Percentiles rank a stretch among this genome's conserved stretches.
Evolutionary conservation across 1,140 invertebrate genomes (phyloP).

Genomic region (Brachionus paranguensis): DNA sequence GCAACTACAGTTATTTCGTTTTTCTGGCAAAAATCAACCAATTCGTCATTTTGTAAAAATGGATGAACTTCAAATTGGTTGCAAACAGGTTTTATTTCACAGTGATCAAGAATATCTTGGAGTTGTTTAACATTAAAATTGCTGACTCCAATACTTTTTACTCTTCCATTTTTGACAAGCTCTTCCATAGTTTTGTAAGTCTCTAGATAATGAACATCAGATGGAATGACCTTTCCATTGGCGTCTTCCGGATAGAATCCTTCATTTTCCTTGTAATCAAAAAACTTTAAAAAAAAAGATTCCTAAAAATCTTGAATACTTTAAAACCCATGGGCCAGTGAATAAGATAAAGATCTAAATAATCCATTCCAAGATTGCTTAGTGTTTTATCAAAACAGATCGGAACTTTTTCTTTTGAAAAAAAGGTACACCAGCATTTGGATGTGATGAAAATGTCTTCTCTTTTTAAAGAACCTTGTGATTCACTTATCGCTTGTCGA

Average conservation of each 20-base stretch:
- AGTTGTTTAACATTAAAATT: conserved; percentile 53
- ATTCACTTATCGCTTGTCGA: conserved; percentile 8
- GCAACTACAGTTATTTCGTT: conserved; percentile 44
- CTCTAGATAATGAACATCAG: conserved; percentile 13
- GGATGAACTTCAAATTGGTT: conserved; percentile 58
- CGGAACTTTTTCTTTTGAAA: neutral
- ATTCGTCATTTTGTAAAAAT: conserved; percentile 50
- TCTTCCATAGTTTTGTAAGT: conserved; percentile 38
- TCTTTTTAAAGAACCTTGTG: neutral
- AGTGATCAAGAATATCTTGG: conserved; percentile 47
- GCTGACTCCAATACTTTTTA: conserved; percentile 52
- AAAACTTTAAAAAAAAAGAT: conserved; percentile 43
- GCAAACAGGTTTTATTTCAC: conserved; percentile 51
- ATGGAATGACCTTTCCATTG: conserved; percentile 45
- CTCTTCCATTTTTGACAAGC: conserved; percentile 31
- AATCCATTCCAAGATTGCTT: conserved; percentile 48
- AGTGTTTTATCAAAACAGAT: conserved; percentile 48
- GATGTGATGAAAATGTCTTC: conserved; percentile 35
- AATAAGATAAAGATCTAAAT: conserved; percentile 49
- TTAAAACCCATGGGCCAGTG: conserved; percentile 52
- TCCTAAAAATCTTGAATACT: conserved; percentile 45
- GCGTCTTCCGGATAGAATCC: conserved; percentile 47
- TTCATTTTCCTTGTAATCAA: neutral
- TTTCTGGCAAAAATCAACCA: conserved; percentile 50
- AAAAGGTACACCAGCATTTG: conserved; percentile 26